These are phyloP conservation scores for Lampropteryx suffumata DNA, from an alignment of 2,888 invertebrate species.

Conservation along the genomic window DNA sequence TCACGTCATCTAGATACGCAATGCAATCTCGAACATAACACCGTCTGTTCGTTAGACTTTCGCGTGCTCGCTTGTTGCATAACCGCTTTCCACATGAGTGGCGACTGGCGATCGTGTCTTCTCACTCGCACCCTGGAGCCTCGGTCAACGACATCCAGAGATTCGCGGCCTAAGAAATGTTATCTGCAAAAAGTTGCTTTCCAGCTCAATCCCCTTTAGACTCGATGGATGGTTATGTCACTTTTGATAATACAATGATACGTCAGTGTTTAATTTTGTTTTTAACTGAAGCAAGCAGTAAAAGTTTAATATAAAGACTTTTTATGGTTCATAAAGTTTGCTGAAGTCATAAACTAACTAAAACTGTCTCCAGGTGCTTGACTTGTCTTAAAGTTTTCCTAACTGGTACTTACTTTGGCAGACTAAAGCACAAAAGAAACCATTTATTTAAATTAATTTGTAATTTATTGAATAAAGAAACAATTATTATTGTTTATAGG, in stretches of 20 bases:
- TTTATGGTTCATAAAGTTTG: conserved; percentile 9
- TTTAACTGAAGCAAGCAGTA: conserved; percentile 10
- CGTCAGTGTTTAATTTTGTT: conserved; percentile 7
- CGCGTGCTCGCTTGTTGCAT: conserved; percentile 74
- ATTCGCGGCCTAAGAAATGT: conserved; percentile 51
- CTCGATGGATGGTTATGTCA: conserved; percentile 39
- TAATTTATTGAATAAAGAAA: conserved; percentile 1
- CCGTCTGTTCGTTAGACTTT: conserved; percentile 60
- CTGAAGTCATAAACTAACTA: background rate
- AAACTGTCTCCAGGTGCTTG: conserved; percentile 9
- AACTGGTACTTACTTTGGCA: conserved; percentile 1
- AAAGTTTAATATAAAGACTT: conserved; percentile 6
- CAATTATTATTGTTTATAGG: conserved; percentile 17
- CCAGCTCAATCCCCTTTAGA: conserved; percentile 34
- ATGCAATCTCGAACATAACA: conserved; percentile 53
- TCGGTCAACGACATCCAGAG: conserved; percentile 75
- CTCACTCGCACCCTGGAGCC: conserved; percentile 67
- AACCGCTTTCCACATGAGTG: conserved; percentile 79
- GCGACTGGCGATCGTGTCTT: conserved; percentile 59
- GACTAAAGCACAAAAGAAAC: background rate
- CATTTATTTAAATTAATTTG: background rate
- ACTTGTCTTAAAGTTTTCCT: conserved; percentile 2
- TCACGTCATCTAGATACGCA: conserved; percentile 61
- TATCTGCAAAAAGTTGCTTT: conserved; percentile 41
- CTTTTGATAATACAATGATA: conserved; percentile 30